Conservation (phyloP, 2,888 invertebrate genomes). For the Keiferia lycopersicella region DNA sequence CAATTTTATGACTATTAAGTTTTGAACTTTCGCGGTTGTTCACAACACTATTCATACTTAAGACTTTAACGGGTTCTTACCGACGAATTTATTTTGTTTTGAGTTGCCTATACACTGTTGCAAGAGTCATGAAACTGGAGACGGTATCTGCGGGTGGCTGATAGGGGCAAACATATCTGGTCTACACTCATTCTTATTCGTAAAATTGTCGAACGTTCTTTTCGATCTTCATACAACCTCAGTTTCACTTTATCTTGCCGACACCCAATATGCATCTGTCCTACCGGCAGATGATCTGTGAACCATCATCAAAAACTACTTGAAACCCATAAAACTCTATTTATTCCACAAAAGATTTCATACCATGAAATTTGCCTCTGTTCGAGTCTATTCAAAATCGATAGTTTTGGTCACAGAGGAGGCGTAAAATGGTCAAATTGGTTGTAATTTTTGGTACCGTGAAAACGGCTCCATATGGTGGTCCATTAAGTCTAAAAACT, state of each 20-base stretch:
- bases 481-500: constrained; percentile 32
- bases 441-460: constrained; percentile 59
- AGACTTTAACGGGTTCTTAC: too few species aligned
- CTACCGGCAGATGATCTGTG: constrained; percentile 22
- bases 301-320: constrained; percentile 17
- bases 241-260: not conserved
- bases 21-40: too few species aligned
- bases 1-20: too few species aligned
- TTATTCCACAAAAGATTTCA: constrained; percentile 4
- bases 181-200: too few species aligned
- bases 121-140: too few species aligned
- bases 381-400: constrained; percentile 3
- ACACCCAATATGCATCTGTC: not conserved
- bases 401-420: constrained; percentile 30
- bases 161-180: too few species aligned
- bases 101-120: too few species aligned
- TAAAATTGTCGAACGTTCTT: too few species aligned
- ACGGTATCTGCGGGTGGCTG: too few species aligned
- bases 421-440: constrained; percentile 61
- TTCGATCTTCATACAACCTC: not conserved
- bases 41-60: too few species aligned
- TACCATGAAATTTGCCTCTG: constrained; percentile 13
- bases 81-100: too few species aligned
- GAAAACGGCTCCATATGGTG: constrained; percentile 68
- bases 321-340: constrained; percentile 18